phyloP scores from a whole-genome alignment of 2,888 invertebrate species.

The Amphiduros pacificus region DNA sequence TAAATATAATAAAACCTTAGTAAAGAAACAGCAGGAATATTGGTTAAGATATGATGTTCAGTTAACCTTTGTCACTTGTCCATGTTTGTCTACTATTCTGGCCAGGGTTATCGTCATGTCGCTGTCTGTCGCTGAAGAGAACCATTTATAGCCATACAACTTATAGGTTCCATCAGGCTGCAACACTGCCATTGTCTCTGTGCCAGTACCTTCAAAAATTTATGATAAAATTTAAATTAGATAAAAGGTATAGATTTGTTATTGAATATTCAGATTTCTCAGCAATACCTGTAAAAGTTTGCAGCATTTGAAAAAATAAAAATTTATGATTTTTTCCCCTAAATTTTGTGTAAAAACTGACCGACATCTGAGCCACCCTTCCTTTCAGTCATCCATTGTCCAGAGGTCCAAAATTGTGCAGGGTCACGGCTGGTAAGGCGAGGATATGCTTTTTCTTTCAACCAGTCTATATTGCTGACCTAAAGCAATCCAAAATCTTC shows the following conservation, averaged over 20 bases:
- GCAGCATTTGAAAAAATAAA: no score
- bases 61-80: no score
- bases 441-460: constrained; percentile 34
- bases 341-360: no score
- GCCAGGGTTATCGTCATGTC: constrained; percentile 65
- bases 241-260: no score
- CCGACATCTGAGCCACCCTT: constrained; percentile 67
- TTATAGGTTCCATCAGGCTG: constrained; percentile 56
- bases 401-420: constrained; percentile 65
- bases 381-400: constrained; percentile 68
- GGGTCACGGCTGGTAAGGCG: constrained; percentile 61
- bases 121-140: constrained; percentile 66
- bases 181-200: constrained; percentile 62
- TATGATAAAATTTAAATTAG: no score
- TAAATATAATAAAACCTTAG: no score
- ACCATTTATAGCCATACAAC: constrained; percentile 67
- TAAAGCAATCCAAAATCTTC: no score
- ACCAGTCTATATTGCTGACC: neutral
- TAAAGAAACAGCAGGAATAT: no score
- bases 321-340: no score
- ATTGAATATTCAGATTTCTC: no score
- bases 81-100: constrained; percentile 59
- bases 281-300: no score
- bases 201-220: constrained; percentile 57
- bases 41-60: no score